Percentiles rank a stretch among this genome's conserved stretches.
phyloP scores from a whole-genome alignment of 2,113 vertebrate genomes.

The Polypterus bichir region DNA sequence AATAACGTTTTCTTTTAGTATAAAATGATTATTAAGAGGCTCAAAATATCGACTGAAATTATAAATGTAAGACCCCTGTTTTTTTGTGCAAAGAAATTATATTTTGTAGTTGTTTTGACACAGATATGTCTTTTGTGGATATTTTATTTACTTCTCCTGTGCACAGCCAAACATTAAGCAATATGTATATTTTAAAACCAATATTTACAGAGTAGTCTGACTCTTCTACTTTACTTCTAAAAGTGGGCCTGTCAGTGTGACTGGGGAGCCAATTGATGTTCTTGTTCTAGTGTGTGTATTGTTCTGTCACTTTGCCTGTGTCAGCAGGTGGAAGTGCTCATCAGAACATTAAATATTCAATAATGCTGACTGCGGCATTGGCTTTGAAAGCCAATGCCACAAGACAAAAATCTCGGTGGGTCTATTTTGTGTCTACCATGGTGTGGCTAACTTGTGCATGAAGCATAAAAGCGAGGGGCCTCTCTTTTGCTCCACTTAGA shows the following conservation, averaged over 20 bases:
- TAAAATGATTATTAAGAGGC: too few relatives aligned
- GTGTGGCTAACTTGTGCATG: slow-evolving; percentile 20
- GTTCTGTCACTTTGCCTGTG: slow-evolving; percentile 97
- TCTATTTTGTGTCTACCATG: slow-evolving; percentile 20
- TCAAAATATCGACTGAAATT: too few relatives aligned
- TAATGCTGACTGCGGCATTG: slow-evolving; percentile 90
- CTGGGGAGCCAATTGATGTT: slow-evolving; percentile 61
- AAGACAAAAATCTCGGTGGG: slow-evolving; percentile 27
- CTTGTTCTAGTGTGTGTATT: slow-evolving; percentile 69
- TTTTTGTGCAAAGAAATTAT: too few relatives aligned
- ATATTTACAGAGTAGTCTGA: neutral
- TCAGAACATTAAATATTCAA: slow-evolving; percentile 99
- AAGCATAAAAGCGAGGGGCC: too few relatives aligned
- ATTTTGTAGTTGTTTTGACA: too few relatives aligned
- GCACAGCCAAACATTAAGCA: too few relatives aligned
- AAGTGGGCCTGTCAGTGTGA: slow-evolving; percentile 33
- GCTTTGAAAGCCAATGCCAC: slow-evolving; percentile 68
- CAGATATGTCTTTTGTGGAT: too few relatives aligned
- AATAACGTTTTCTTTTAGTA: too few relatives aligned
- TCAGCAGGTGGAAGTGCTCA: slow-evolving; percentile 96
- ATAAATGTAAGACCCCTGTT: too few relatives aligned
- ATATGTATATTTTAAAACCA: too few relatives aligned
- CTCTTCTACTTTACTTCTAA: neutral
- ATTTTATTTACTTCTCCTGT: too few relatives aligned
- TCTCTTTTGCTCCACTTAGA: too few relatives aligned